Conservation (phyloP, 2,797 vertebrate species). For the Peromyscus nudipes region DNA sequence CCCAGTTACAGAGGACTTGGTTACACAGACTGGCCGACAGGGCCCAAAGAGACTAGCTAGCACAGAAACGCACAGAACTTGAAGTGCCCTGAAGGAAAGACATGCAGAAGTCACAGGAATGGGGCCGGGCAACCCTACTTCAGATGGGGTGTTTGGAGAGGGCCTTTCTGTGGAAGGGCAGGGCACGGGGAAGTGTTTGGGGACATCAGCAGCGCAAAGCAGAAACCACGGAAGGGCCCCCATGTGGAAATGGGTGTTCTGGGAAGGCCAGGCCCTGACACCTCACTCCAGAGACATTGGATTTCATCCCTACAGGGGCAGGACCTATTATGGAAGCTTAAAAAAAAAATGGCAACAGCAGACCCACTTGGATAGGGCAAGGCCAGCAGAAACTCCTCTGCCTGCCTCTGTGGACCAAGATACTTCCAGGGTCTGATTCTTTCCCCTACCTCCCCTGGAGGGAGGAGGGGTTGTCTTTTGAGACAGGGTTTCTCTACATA, state of each 20-base stretch:
- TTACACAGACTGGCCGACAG: not conserved
- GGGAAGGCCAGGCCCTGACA: not conserved
- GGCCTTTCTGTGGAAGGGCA: not conserved
- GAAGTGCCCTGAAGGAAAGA: not conserved
- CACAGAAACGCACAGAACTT: not conserved
- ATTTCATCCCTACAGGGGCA: not conserved
- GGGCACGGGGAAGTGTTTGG: not conserved
- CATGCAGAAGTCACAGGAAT: not conserved
- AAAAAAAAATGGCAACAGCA: not conserved
- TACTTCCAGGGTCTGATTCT: slow-evolving; percentile 65
- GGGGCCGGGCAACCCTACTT: not conserved
- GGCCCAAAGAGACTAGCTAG: not conserved
- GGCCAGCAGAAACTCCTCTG: slow-evolving; percentile 80
- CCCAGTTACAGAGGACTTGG: not conserved
- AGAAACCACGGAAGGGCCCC: not conserved
- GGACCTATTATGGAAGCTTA: not conserved
- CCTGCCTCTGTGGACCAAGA: slow-evolving; percentile 87
- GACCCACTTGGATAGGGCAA: not conserved
- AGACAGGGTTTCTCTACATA: not conserved
- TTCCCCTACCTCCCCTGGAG: not conserved
- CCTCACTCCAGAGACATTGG: no score
- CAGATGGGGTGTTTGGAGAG: not conserved
- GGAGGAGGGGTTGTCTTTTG: not conserved
- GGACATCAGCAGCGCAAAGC: not conserved
- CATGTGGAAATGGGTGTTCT: not conserved